Conservation (phyloP, 2,113 vertebrate genomes). For the Alligator mississippiensis region DNA sequence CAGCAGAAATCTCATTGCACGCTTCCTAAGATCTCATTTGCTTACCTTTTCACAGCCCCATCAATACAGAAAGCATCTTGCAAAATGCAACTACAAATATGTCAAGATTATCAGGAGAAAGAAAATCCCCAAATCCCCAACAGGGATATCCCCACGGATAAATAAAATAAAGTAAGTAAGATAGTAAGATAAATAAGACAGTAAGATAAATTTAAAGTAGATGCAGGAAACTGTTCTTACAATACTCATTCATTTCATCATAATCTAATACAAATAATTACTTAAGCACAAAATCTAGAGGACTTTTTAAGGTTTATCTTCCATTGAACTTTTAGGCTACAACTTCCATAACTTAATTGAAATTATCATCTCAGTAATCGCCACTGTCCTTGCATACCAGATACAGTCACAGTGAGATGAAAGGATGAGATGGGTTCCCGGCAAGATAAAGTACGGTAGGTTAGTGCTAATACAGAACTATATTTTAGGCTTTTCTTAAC, state of each 20-base stretch:
- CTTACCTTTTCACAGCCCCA: neutral
- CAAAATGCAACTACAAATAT: neutral
- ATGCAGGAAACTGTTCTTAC: neutral
- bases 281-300: conserved; percentile 1
- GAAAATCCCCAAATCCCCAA: neutral
- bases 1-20: neutral
- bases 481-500: conserved; percentile 10
- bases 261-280: neutral
- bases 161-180: too few species aligned
- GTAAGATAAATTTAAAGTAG: neutral
- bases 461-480: conserved; percentile 20
- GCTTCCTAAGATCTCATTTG: neutral
- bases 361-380: conserved; percentile 1
- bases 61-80: neutral
- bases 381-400: neutral
- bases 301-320: neutral
- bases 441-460: conserved; percentile 43
- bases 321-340: neutral
- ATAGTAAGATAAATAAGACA: too few species aligned
- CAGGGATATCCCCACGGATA: fast-evolving
- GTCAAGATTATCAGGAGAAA: neutral
- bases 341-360: conserved; percentile 44
- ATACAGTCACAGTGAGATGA: neutral
- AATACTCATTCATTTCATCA: neutral
- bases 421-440: conserved; percentile 36